Conservation (phyloP, 2,888 invertebrate genomes). For the Phaedon cochleariae region DNA sequence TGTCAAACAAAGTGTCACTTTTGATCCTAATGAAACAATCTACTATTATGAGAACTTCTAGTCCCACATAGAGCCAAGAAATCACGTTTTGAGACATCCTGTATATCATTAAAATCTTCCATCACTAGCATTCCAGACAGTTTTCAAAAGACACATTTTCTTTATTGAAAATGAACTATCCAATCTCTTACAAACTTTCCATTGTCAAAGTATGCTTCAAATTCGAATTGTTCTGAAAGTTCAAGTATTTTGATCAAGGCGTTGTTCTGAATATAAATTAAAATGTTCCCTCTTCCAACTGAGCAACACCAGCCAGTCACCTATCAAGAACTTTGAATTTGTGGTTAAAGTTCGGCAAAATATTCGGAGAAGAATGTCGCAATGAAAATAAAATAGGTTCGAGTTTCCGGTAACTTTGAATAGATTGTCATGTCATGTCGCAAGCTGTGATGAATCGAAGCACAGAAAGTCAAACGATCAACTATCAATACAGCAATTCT, state of each 20-base stretch:
- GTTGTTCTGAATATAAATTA: neutral
- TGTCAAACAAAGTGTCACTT: too few relatives aligned
- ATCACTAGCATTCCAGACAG: neutral
- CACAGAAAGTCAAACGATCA: too few relatives aligned
- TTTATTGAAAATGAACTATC: neutral
- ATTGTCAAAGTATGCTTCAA: neutral
- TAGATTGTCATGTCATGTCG: neutral
- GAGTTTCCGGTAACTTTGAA: neutral
- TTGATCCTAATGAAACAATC: too few relatives aligned
- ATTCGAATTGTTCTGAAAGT: neutral
- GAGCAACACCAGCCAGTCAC: neutral
- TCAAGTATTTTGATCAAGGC: neutral
- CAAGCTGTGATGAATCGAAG: too few relatives aligned
- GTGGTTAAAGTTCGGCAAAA: neutral
- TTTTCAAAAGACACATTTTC: neutral
- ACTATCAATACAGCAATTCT: too few relatives aligned
- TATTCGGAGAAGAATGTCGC: neutral
- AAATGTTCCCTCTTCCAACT: neutral
- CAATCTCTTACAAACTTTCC: neutral
- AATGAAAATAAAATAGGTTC: neutral
- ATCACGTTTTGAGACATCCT: too few relatives aligned
- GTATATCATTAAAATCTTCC: neutral
- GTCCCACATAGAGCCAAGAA: too few relatives aligned
- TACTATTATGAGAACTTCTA: too few relatives aligned
- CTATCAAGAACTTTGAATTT: neutral